Percentiles rank a stretch among this genome's conserved stretches.
phyloP scores from a whole-genome alignment of 2,797 vertebrate genomes.

The Otolemur crassicaudatus region DNA sequence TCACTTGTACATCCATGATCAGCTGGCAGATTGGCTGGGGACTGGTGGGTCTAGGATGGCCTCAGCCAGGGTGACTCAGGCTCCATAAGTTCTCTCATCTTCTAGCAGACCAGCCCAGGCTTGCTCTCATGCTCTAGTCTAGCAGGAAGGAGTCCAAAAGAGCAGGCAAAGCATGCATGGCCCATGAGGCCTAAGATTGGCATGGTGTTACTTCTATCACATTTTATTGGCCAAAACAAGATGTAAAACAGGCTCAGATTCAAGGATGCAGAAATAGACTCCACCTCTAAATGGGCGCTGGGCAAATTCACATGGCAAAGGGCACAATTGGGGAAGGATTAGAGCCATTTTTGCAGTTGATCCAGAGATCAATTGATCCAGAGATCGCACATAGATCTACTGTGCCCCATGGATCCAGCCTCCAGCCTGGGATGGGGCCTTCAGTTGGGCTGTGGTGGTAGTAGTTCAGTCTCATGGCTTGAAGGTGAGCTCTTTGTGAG shows the following conservation, averaged over 20 bases:
- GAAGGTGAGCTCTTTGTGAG: not conserved
- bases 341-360: not conserved
- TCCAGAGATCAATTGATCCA: not conserved
- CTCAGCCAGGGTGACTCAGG: not conserved
- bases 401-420: not conserved
- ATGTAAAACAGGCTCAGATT: too few relatives aligned
- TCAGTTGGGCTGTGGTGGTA: not conserved
- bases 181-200: not conserved
- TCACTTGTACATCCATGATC: not conserved
- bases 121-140: accelerated
- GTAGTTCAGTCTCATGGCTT: not conserved
- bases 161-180: accelerated
- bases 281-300: not conserved
- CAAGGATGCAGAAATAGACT: not conserved
- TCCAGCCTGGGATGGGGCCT: not conserved
- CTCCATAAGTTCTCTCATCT: too few relatives aligned
- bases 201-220: not conserved
- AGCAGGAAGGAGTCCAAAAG: too few relatives aligned
- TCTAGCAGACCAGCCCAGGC: not conserved
- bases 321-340: too few relatives aligned
- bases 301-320: not conserved
- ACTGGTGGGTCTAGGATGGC: not conserved
- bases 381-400: not conserved
- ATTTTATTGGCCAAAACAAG: not conserved
- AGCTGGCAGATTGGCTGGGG: not conserved